phyloP scores from a whole-genome alignment of 2,888 invertebrate species.

The Meiosimyza platycephala region DNA sequence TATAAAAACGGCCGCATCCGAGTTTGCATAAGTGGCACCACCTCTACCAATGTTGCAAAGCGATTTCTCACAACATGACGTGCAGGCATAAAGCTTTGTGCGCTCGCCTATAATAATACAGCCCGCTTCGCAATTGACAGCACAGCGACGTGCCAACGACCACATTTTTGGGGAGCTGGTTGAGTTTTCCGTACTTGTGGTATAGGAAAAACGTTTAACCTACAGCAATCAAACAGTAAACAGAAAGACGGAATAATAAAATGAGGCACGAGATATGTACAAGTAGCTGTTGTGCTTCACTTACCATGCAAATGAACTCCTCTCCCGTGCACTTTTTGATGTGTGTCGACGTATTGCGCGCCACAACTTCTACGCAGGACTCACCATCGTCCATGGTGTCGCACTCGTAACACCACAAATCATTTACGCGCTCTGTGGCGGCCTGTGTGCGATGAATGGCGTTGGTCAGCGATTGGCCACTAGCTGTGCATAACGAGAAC shows the following conservation, averaged over 20 bases:
- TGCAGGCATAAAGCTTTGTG: constrained; percentile 88
- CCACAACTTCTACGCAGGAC: constrained; percentile 75
- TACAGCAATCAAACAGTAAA: constrained; percentile 39
- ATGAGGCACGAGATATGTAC: too few relatives aligned
- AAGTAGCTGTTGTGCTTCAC: too few relatives aligned
- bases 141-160: constrained; percentile 86
- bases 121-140: constrained; percentile 85
- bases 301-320: constrained; percentile 81
- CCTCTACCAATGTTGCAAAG: constrained; percentile 83
- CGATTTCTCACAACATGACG: constrained; percentile 83
- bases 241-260: background rate
- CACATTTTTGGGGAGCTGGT: constrained; percentile 83
- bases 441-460: constrained; percentile 81
- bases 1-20: constrained; percentile 5
- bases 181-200: constrained; percentile 83
- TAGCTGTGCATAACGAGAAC: constrained; percentile 35
- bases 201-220: constrained; percentile 85
- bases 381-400: constrained; percentile 82
- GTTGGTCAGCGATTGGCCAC: constrained; percentile 50
- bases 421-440: constrained; percentile 79
- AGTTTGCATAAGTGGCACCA: constrained; percentile 41
- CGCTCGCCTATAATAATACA: constrained; percentile 91
- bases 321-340: constrained; percentile 82
- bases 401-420: constrained; percentile 85
- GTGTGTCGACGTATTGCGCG: constrained; percentile 70